Percentiles rank a stretch among this genome's conserved stretches.
Evolutionary conservation across 1,140 invertebrate genomes (phyloP).

Genomic region (Hyposmocoma kahamanoa): DNA sequence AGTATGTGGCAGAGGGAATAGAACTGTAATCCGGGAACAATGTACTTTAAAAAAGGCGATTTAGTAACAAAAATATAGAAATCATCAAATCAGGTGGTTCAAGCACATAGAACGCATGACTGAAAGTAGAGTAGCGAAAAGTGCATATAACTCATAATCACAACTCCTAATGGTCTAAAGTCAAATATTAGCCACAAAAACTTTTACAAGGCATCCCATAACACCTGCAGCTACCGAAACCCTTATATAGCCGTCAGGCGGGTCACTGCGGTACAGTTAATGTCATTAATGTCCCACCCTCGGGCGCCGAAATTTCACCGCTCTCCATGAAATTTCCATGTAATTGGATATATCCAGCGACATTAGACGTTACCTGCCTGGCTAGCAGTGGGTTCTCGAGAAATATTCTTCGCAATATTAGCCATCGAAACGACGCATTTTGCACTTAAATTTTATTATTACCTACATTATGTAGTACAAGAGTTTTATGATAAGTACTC

Average conservation of each 20-base stretch:
- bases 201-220: not conserved
- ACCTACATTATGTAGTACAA: too few relatives aligned
- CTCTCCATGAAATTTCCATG: constrained; percentile 31
- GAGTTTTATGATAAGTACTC: too few relatives aligned
- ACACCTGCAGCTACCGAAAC: too few relatives aligned
- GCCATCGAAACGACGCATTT: not conserved
- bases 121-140: too few relatives aligned
- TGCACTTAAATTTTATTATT: not conserved
- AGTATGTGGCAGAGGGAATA: too few relatives aligned
- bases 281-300: constrained; percentile 22
- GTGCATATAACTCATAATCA: too few relatives aligned
- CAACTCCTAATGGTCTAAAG: not conserved
- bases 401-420: not conserved
- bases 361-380: constrained; percentile 7
- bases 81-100: too few relatives aligned
- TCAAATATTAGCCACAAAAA: not conserved
- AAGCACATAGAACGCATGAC: too few relatives aligned
- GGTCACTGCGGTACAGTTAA: constrained; percentile 12
- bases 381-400: not conserved
- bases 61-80: too few relatives aligned
- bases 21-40: too few relatives aligned
- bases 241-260: too few relatives aligned
- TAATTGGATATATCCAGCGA: constrained; percentile 26
- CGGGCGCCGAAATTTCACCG: constrained; percentile 15
- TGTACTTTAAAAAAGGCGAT: too few relatives aligned